These are phyloP conservation scores for Platorchestia sp. DNA, from an alignment of 1,140 invertebrate genomes.

Conservation along the genomic window DNA sequence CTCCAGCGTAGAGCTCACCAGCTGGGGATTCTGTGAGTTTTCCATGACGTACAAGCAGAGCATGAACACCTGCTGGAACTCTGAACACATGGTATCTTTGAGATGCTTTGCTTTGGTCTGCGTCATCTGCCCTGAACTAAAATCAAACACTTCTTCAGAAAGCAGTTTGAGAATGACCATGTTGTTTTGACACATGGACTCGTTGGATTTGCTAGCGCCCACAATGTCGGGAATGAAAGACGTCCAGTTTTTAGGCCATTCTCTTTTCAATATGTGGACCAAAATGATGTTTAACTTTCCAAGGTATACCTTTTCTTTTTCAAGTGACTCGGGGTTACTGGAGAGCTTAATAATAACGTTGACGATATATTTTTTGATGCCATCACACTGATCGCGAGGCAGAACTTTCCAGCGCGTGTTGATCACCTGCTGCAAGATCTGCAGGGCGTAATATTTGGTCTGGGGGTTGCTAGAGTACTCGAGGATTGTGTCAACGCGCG, in stretches of 20 bases:
- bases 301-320: conserved; percentile 95
- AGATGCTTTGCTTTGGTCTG: conserved; percentile 99
- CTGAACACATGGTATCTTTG: conserved; percentile 99
- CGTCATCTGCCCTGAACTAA: conserved; percentile 96
- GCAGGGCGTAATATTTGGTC: conserved; percentile 99
- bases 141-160: conserved; percentile 99
- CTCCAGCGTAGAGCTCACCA: conserved; percentile 94
- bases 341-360: conserved; percentile 98
- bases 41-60: conserved; percentile 98
- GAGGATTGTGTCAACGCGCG: conserved; percentile 97
- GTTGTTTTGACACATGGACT: conserved; percentile 99
- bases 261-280: conserved; percentile 98
- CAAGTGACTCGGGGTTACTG: conserved; percentile 89
- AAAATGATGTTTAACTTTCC: conserved; percentile 99
- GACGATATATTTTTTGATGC: conserved; percentile 99
- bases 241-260: conserved; percentile 99
- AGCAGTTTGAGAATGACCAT: conserved; percentile 98
- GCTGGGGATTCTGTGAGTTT: conserved; percentile 94
- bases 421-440: conserved; percentile 99
- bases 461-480: conserved; percentile 95
- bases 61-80: conserved; percentile 98
- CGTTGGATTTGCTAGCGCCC: conserved; percentile 98
- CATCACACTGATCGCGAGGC: conserved; percentile 98
- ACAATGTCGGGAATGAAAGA: conserved; percentile 99
- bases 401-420: conserved; percentile 99